phyloP scores from a whole-genome alignment of 2,888 invertebrate genomes.

The Tubulanus polymorphus region DNA sequence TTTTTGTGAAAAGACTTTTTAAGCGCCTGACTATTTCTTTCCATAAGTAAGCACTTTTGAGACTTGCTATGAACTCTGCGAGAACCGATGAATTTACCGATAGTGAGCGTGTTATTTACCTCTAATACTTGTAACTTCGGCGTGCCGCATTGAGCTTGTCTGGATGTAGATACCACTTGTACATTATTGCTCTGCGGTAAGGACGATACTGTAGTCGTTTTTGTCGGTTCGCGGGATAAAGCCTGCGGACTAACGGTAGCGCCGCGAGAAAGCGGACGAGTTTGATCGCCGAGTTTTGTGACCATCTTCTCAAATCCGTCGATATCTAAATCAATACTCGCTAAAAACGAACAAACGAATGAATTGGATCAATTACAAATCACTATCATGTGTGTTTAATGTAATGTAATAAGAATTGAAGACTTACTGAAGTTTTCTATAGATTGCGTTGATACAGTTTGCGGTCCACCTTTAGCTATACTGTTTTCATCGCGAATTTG shows the following conservation, averaged over 20 bases:
- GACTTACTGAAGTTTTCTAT: too few species aligned
- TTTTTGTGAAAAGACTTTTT: too few species aligned
- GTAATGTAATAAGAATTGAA: too few species aligned
- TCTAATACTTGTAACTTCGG: slow-evolving; percentile 7
- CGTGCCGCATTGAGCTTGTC: slow-evolving; percentile 14
- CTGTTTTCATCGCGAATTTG: slow-evolving; percentile 23
- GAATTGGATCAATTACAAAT: too few species aligned
- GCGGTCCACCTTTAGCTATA: too few species aligned
- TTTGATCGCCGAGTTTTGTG: slow-evolving; percentile 24
- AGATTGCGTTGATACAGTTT: too few species aligned
- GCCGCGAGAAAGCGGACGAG: slow-evolving; percentile 20
- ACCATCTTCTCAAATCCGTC: slow-evolving; percentile 37
- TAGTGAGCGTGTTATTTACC: too few species aligned
- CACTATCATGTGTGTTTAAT: too few species aligned
- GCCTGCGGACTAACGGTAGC: slow-evolving; percentile 17
- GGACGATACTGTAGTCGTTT: slow-evolving; percentile 11
- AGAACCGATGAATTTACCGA: too few species aligned
- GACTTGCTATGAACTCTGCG: too few species aligned
- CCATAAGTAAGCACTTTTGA: too few species aligned
- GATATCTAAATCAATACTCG: slow-evolving; percentile 34
- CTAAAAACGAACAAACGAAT: slow-evolving; percentile 17
- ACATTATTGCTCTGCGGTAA: not conserved
- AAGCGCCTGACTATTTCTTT: too few species aligned
- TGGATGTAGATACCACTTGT: not conserved
- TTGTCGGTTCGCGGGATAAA: not conserved